These are phyloP conservation scores for Eremobia ochroleuca DNA, from an alignment of 2,888 invertebrate species.

Conservation along the genomic window DNA sequence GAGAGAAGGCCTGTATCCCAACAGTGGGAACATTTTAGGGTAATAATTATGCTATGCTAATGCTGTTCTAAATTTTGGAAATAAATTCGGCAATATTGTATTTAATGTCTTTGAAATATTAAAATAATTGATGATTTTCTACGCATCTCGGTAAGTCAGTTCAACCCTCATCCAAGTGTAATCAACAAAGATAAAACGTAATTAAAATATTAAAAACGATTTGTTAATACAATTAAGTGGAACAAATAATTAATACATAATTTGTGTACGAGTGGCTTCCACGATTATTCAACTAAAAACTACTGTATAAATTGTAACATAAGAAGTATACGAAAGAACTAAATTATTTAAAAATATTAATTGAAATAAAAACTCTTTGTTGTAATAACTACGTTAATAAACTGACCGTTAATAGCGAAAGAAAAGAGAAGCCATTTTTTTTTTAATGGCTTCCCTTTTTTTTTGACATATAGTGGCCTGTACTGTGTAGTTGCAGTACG, in stretches of 20 bases:
- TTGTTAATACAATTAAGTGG: neutral
- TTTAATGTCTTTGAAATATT: neutral
- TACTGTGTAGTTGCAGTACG: neutral
- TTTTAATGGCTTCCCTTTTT: slow-evolving; percentile 1
- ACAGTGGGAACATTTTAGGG: neutral
- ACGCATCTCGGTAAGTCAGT: neutral
- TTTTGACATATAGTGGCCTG: neutral
- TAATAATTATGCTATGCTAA: neutral
- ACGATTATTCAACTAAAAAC: neutral
- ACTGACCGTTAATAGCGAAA: neutral
- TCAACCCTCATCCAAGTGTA: neutral
- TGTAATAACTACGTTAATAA: neutral
- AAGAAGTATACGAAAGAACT: neutral
- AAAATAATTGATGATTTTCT: neutral
- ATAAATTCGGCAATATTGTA: neutral
- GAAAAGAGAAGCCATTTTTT: neutral
- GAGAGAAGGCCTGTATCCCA: neutral
- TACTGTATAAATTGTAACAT: neutral
- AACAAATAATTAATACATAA: neutral
- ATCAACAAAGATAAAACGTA: neutral
- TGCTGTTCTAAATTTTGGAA: neutral
- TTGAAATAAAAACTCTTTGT: neutral
- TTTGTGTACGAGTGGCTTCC: neutral
- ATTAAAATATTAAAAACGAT: neutral
- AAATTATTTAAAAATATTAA: neutral